Conservation (phyloP, 1,140 invertebrate genomes). For the Mercenaria mercenaria region DNA sequence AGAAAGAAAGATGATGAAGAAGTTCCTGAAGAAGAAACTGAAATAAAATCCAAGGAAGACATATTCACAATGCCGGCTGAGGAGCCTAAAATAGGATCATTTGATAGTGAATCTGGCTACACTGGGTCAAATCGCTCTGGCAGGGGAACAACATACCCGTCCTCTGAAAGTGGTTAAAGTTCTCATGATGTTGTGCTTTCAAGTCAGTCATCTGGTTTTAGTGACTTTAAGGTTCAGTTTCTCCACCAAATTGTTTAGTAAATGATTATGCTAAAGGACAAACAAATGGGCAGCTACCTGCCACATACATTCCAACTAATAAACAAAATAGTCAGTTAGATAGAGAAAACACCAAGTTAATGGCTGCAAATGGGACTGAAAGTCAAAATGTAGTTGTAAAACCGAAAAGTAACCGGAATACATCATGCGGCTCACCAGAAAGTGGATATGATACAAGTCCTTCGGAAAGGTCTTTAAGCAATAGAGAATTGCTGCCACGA, state of each 20-base stretch:
- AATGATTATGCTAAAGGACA: background rate
- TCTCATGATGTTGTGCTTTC: background rate
- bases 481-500: background rate
- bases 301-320: background rate
- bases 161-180: background rate
- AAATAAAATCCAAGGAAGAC: background rate
- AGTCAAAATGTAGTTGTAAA: background rate
- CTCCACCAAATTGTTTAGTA: background rate
- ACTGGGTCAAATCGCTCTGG: background rate
- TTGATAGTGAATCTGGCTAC: background rate
- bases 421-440: background rate
- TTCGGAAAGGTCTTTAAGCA: background rate
- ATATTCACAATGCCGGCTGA: background rate
- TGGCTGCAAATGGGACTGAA: background rate
- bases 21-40: background rate
- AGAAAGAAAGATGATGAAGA: background rate
- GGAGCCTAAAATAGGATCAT: background rate
- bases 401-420: too few relatives aligned
- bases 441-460: constrained; percentile 6
- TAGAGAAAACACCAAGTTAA: background rate
- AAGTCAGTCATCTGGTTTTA: background rate
- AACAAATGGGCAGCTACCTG: background rate
- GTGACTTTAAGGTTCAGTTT: background rate
- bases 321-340: background rate
- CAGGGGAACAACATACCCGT: background rate